Conservation (phyloP, 2,797 vertebrate genomes). For the Holocentrus rufus region DNA sequence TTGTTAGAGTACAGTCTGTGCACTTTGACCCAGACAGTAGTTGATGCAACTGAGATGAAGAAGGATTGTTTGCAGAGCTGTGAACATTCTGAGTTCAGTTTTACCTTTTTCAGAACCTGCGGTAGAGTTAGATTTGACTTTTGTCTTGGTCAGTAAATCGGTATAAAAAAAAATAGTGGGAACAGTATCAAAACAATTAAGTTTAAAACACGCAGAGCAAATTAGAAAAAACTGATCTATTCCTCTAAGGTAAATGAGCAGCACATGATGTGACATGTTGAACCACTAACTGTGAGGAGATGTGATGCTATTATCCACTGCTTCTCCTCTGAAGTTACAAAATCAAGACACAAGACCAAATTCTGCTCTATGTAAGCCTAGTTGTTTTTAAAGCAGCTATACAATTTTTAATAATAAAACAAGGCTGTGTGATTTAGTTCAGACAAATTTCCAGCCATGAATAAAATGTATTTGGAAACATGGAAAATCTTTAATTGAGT, state of each 20-base stretch:
- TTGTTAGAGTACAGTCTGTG: not conserved
- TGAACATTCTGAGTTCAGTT: no score
- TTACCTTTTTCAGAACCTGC: no score
- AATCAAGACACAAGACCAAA: no score
- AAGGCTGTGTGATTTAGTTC: not conserved
- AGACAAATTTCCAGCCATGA: no score
- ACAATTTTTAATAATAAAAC: not conserved
- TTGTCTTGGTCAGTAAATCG: no score
- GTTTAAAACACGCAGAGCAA: not conserved
- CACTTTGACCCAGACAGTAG: constrained; percentile 6
- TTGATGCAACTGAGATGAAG: not conserved
- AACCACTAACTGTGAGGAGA: not conserved
- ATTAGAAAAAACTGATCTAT: not conserved
- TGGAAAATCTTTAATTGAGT: no score
- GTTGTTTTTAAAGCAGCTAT: not conserved
- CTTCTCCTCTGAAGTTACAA: not conserved
- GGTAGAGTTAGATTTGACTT: no score
- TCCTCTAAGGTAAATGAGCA: not conserved
- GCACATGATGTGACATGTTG: not conserved
- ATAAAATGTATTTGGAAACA: not conserved
- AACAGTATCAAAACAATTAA: no score
- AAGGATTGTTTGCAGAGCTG: not conserved
- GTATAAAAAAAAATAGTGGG: no score
- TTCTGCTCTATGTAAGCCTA: no score
- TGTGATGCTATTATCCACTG: not conserved